Evolutionary conservation across 1,140 invertebrate genomes (phyloP), one percentile per base, ranked within the genome.

Genomic region (Aporrectodea caliginosa): DNA sequence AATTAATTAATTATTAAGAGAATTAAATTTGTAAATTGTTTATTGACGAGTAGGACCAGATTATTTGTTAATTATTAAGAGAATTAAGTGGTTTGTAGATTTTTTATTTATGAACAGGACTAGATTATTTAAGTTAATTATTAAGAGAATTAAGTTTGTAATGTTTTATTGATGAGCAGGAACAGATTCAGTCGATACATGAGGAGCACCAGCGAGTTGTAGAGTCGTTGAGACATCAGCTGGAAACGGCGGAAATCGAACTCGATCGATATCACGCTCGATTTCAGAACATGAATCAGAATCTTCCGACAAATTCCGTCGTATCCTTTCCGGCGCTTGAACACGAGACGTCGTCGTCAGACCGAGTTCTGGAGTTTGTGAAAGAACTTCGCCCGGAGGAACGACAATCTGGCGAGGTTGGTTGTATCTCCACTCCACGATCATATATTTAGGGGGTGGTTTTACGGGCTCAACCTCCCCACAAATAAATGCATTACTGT

Each of bases 401-500:
- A 78, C 80, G 88, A 80, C 87, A 89, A 78, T 86, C 87, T 84
- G 88, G 88, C 81, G 88, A 89, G 84, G 87, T 87, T 81, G 84
- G 16, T 75, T 29, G 16, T 68, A 16, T 78, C 34, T n/a, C n/a
- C n/a, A n/a, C n/a, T n/a, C n/a, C n/a, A n/a, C n/a, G n/a, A n/a
- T n/a, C n/a, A n/a, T n/a, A n/a, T n/a, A n/a, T n/a, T n/a, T n/a
- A n/a, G n/a, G n/a, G n/a, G n/a, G n/a, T n/a, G n/a, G n/a, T n/a
- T n/a, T n/a, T n/a, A n/a, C n/a, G n/a, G n/a, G n/a, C n/a, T n/a
- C n/a, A n/a, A n/a, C n/a, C n/a, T n/a, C n/a, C n/a, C n/a, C n/a
- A n/a, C n/a, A n/a, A n/a, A n/a, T n/a, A n/a, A n/a, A n/a, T n/a
- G n/a, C n/a, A n/a, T n/a, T n/a, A n/a, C n/a, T n/a, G n/a, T n/a